Percentiles rank a stretch among this genome's conserved stretches.
Conservation (phyloP, 2,797 vertebrate genomes). For the Leptoclinus maculatus region DNA sequence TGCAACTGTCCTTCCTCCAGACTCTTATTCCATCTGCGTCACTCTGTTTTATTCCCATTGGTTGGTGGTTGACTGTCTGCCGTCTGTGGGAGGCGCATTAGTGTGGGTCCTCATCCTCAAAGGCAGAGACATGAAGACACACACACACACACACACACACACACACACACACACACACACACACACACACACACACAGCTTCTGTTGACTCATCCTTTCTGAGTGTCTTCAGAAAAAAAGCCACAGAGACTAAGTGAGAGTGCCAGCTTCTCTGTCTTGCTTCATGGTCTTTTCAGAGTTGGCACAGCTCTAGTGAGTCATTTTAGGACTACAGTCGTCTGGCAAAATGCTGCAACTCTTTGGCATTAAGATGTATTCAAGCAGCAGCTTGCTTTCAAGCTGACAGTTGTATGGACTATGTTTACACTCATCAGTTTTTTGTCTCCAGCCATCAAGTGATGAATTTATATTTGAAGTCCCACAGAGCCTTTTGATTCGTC, state of each 20-base stretch:
- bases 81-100: constrained; percentile 60
- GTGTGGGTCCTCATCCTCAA: constrained; percentile 53
- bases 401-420: constrained; percentile 6
- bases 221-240: constrained; percentile 36
- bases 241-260: constrained; percentile 37
- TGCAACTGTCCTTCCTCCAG: constrained; percentile 33
- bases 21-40: constrained; percentile 33
- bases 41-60: constrained; percentile 37
- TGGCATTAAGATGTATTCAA: constrained; percentile 13
- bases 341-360: constrained; percentile 46
- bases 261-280: constrained; percentile 43
- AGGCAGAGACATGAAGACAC: constrained; percentile 38
- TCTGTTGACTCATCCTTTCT: constrained; percentile 67
- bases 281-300: constrained; percentile 41
- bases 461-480: constrained; percentile 7
- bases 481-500: neutral
- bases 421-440: constrained; percentile 7
- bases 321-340: constrained; percentile 30
- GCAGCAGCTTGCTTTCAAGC: constrained; percentile 17
- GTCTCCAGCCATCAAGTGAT: constrained; percentile 7
- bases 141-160: constrained; percentile 30
- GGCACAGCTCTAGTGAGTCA: constrained; percentile 35
- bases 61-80: constrained; percentile 51
- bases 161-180: constrained; percentile 29
- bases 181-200: constrained; percentile 37